Conservation (phyloP, 1,140 invertebrate genomes). For the Colletes gigas region DNA sequence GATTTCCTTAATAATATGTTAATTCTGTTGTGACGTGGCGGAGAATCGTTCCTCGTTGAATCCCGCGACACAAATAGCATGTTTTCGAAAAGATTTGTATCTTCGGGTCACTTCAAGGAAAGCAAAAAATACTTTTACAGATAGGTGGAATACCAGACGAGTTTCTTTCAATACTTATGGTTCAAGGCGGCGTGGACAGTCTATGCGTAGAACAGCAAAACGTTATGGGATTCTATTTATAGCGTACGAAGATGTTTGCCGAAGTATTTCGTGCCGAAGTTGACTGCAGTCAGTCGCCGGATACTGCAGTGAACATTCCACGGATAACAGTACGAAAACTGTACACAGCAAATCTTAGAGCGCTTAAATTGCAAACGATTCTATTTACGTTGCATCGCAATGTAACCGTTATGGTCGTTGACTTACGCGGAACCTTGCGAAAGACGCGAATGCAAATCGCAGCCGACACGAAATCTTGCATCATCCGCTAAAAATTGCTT, state of each 20-base stretch:
- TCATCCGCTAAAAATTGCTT: neutral
- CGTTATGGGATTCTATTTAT: slow-evolving; percentile 22
- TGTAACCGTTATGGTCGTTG: slow-evolving; percentile 53
- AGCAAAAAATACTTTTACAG: neutral
- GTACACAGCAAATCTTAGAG: slow-evolving; percentile 10
- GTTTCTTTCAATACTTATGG: neutral
- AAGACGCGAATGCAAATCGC: slow-evolving; percentile 40
- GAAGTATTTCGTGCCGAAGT: neutral
- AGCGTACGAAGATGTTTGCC: neutral
- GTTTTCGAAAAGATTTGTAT: neutral
- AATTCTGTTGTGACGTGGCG: neutral
- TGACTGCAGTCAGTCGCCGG: neutral
- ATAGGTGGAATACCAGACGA: neutral
- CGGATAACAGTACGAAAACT: neutral
- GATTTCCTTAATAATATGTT: neutral
- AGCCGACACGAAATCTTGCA: slow-evolving; percentile 1
- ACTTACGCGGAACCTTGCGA: slow-evolving; percentile 38
- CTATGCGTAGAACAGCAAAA: neutral
- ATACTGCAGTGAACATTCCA: slow-evolving; percentile 2
- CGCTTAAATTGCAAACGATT: slow-evolving; percentile 40
- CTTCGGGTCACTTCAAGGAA: neutral
- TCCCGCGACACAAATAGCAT: neutral
- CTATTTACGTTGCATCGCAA: slow-evolving; percentile 49
- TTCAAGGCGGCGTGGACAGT: neutral
- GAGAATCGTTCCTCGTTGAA: neutral